These are phyloP conservation scores for Bufo gargarizans DNA, from an alignment of 2,113 vertebrate genomes.

Conservation along the genomic window DNA sequence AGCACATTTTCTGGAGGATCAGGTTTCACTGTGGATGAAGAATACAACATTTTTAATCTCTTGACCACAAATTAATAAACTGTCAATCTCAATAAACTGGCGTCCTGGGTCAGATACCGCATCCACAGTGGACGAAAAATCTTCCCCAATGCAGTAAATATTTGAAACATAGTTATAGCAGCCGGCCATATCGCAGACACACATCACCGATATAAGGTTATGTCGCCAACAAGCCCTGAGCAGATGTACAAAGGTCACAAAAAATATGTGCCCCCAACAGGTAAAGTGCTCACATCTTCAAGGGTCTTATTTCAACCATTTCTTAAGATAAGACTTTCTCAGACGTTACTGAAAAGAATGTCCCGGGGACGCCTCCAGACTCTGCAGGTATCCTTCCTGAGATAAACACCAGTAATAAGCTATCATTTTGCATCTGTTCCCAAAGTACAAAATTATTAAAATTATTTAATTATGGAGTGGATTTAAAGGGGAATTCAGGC, in stretches of 20 bases:
- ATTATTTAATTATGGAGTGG: too few species aligned
- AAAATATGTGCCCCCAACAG: background rate
- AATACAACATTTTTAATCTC: background rate
- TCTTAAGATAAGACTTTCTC: background rate
- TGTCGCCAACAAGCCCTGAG: background rate
- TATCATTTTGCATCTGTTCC: too few species aligned
- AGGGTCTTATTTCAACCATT: background rate
- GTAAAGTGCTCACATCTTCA: too few species aligned
- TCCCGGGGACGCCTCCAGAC: background rate
- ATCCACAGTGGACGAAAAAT: background rate
- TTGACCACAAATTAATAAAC: too few species aligned
- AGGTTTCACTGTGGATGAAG: conserved; percentile 84
- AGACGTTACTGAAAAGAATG: background rate
- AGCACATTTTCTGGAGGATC: conserved; percentile 93
- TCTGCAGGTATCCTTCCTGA: background rate
- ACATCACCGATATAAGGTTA: background rate
- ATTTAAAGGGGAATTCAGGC: too few species aligned
- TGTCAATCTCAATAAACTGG: background rate
- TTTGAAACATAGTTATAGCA: background rate
- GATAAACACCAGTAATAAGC: too few species aligned
- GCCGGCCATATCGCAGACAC: background rate
- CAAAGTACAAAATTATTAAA: too few species aligned
- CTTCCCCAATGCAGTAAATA: background rate
- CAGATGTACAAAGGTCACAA: background rate
- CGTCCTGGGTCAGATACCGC: background rate